Percentiles rank a stretch among this genome's conserved stretches.
Conservation (phyloP, 1,140 invertebrate species). For the Apis florea region DNA sequence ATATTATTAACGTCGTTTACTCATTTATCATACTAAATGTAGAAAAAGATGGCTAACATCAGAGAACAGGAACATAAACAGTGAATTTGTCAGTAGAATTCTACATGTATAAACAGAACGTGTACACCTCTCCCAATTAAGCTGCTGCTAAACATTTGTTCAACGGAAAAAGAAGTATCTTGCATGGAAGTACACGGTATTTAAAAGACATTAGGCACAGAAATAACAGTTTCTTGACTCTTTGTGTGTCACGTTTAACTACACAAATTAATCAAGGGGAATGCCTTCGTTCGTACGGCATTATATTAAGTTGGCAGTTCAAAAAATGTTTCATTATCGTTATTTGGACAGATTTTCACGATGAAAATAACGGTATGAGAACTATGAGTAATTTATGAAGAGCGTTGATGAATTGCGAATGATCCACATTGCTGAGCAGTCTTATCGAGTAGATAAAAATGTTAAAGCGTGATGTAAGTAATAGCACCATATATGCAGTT, state of each 20-base stretch:
- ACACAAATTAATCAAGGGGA: constrained; percentile 65
- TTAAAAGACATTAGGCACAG: constrained; percentile 56
- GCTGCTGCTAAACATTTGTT: constrained; percentile 59
- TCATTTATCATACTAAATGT: constrained; percentile 55
- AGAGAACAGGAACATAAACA: constrained; percentile 75
- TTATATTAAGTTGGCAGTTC: constrained; percentile 73
- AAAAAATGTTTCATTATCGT: constrained; percentile 61
- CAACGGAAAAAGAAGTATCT: constrained; percentile 53
- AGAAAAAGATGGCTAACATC: constrained; percentile 63
- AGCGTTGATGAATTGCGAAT: constrained; percentile 52
- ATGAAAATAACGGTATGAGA: constrained; percentile 51
- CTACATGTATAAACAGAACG: constrained; percentile 56
- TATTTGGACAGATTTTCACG: constrained; percentile 47
- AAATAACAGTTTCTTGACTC: constrained; percentile 48
- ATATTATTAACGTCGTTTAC: constrained; percentile 57
- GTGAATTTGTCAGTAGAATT: constrained; percentile 60
- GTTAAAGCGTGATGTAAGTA: constrained; percentile 64
- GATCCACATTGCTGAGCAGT: constrained; percentile 63
- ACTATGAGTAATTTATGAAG: constrained; percentile 49
- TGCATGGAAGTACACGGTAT: constrained; percentile 63
- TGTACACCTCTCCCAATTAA: constrained; percentile 68
- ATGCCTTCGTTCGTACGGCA: constrained; percentile 72
- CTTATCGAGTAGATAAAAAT: constrained; percentile 65
- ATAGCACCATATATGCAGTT: constrained; percentile 67
- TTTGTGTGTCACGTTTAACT: constrained; percentile 36